A percentile compares a stretch with the other conserved stretches of the same genome.
phyloP scores from a whole-genome alignment of 2,113 vertebrate species.

The Cyanoliseus patagonus region DNA sequence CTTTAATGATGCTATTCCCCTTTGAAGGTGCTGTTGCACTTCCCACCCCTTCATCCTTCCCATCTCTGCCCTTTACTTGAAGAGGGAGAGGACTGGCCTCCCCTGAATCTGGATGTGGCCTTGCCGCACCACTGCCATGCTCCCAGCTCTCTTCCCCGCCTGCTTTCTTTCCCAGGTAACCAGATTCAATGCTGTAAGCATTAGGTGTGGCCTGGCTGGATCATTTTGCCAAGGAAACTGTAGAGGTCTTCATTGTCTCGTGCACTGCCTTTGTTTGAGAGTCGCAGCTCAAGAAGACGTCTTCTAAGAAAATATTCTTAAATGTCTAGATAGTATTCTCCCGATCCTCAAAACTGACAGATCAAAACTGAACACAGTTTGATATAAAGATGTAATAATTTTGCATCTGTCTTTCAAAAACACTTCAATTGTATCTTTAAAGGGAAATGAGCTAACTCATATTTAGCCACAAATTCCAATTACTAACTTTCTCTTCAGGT shows the following conservation, averaged over 20 bases:
- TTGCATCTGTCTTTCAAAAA: background rate
- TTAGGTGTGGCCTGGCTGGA: background rate
- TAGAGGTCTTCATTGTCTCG: background rate
- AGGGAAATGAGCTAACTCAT: background rate
- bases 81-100: background rate
- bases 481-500: background rate
- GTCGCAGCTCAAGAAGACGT: background rate
- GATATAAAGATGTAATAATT: background rate
- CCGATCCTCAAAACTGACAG: background rate
- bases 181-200: background rate
- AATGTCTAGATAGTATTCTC: background rate
- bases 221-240: background rate
- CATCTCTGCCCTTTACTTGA: background rate
- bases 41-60: background rate
- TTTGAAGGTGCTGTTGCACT: background rate
- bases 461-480: background rate
- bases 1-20: background rate
- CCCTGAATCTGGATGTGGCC: background rate
- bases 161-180: background rate
- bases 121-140: background rate
- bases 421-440: background rate
- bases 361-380: background rate
- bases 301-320: background rate
- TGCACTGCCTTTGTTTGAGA: accelerated
- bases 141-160: accelerated